phyloP scores from a whole-genome alignment of 2,113 vertebrate species.

The Ginglymostoma cirratum region DNA sequence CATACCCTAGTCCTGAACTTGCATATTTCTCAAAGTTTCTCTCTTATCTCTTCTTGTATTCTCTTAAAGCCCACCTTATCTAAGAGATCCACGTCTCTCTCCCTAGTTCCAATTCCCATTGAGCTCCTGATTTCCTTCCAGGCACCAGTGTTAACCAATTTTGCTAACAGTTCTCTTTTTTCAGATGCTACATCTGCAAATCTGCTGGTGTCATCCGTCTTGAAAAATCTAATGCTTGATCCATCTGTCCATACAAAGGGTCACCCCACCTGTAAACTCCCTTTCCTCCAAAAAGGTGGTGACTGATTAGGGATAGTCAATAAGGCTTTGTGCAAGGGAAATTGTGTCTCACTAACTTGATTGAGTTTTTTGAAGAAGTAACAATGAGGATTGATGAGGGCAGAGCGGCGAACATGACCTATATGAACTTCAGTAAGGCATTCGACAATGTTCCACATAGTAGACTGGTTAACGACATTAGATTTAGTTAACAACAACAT shows the following conservation, averaged over 20 bases:
- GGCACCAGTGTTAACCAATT: not conserved
- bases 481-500: too few species aligned
- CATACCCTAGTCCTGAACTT: too few species aligned
- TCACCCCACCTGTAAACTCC: not conserved
- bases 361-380: too few species aligned
- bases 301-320: too few species aligned
- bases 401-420: too few species aligned
- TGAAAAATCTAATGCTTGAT: not conserved
- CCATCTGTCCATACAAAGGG: not conserved
- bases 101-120: not conserved
- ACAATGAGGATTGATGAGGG: too few species aligned
- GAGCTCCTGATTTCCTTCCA: not conserved
- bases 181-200: not conserved
- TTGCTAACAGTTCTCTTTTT: not conserved
- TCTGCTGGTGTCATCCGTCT: not conserved
- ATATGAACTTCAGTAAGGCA: too few species aligned
- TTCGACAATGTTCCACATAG: too few species aligned
- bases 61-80: not conserved
- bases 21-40: not conserved
- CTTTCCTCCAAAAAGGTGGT: not conserved
- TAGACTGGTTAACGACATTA: too few species aligned
- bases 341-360: too few species aligned
- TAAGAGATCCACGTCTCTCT: not conserved
- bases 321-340: too few species aligned
- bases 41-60: not conserved